Evolutionary conservation across 2,888 invertebrate genomes (phyloP), one percentile per base, ranked within the genome.

Genomic region (Hypercompe scribonia): DNA sequence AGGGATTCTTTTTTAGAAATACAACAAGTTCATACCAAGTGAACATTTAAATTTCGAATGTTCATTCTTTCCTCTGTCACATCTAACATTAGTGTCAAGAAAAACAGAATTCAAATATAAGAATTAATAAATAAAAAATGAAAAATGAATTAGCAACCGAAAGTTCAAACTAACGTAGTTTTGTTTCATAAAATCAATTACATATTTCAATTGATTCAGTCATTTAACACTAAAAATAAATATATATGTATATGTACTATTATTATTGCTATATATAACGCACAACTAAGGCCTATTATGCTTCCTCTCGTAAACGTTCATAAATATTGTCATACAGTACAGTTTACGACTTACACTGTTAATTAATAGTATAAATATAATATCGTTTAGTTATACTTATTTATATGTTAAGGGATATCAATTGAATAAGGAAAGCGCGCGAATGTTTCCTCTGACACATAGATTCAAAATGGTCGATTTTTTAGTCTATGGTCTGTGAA

Each of bases 361-460:
- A 81, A 80, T 81, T 84, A 88, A 75, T 81, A 83, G 80, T 84
- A 86, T 86, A 88, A 86, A 87, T 86, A 87, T 86, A 86, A 87
- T 86, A 87, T 86, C 86, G 86, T 87, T 84, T 90, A 92, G 89
- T 88, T 91, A 90, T 86, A 88, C 91, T 90, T 91, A 92, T 92
- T 92, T 93, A 91, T 91, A 90, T 89, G 81, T 86, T 88, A 92
- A 93, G 92, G 90, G 89, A 91, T 91, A 94, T 94, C 94, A 94
- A 94, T 93, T 94, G 90, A 90, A 87, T 87, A 84, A 86, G 88
- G 87, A 89, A 89, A 87, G 89, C 86, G 88, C 83, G 82, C 81
- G 81, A 84, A 84, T 81, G 86, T n/a, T 75, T 79, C 28, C 15
- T 46, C 61, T 4, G n/a, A 61, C 50, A 88, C 74, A 78, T 85